Percentiles rank a stretch among this genome's conserved stretches.
These are phyloP conservation scores for Ellobius talpinus DNA, from an alignment of 2,113 vertebrate species.

Conservation along the genomic window DNA sequence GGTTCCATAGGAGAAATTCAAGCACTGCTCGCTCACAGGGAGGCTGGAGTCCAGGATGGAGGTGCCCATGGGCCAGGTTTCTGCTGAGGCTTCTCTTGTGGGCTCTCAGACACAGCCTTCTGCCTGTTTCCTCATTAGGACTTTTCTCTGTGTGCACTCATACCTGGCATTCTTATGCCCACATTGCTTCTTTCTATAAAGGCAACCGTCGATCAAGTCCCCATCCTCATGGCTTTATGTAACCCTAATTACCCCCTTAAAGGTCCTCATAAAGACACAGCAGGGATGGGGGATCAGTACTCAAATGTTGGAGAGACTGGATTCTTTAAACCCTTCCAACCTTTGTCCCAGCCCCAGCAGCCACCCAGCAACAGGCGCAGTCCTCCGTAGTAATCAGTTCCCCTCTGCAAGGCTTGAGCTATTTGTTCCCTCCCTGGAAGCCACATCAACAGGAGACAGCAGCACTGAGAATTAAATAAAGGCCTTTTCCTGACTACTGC, in stretches of 20 bases:
- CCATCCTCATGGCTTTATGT: not conserved
- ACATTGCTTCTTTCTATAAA: not conserved
- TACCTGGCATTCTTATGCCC: not conserved
- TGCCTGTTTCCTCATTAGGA: rapidly evolving
- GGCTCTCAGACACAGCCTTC: not conserved
- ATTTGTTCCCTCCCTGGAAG: not conserved
- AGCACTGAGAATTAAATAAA: conserved; percentile 9
- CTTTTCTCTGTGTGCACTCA: not conserved
- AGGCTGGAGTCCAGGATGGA: not conserved
- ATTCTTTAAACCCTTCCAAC: not conserved
- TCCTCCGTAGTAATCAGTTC: not conserved
- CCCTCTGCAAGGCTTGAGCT: not conserved
- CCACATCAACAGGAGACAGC: not conserved
- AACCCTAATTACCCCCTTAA: not conserved
- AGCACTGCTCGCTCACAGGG: not conserved
- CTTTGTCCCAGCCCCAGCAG: not conserved
- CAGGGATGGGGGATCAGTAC: not conserved
- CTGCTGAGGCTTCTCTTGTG: not conserved
- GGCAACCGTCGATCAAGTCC: not conserved
- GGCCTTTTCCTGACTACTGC: not conserved
- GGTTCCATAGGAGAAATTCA: not conserved
- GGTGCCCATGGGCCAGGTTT: not conserved
- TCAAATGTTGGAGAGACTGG: not conserved
- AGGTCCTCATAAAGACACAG: not conserved
- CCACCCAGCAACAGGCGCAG: not conserved